Evolutionary conservation across 2,797 vertebrate species (phyloP), one percentile per base, ranked within the genome.

Genomic region (Emys orbicularis): DNA sequence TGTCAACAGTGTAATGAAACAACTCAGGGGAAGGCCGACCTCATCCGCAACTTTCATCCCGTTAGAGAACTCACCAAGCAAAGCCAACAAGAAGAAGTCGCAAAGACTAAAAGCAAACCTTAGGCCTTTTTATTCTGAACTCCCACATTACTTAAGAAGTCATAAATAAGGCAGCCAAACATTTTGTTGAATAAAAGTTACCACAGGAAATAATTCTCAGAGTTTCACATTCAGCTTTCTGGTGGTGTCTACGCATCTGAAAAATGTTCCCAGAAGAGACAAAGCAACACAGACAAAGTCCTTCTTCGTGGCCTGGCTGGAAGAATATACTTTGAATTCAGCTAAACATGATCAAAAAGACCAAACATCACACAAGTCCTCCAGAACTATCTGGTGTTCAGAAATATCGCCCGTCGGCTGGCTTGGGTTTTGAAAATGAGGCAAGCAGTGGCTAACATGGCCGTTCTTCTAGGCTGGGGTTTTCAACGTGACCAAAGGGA

Each of bases 1-100:
- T 95, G 94, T 97, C 97, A 97, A 97, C 88, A 97, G 90, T 52
- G 87, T 97, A 98, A 98, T 97, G 97, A 97, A 98, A 97, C 89
- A 91, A 95, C 96, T 94, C 94, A 79, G 87, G 94, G 96, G 87
- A 98, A 97, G 96, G 95, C 88, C 94, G 95, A 93, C 12, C 82
- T 97, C 93, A 89, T 96, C 86, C 87, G 84, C 94, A 97, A 95
- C 96, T 97, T 96, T 91, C 93, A 90, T 94, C 96, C 95, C 0
- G 1, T 93, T 96, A 85, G 96, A 92, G 91, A 97, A 90, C 84
- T 95, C 76, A 90, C 90, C 95, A 95, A 93, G 84, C 94, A 6
- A 0, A 1, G 5, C 76, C 90, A 87, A 41, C 3, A 34, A 95
- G 88, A 92, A 25, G 50, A 31, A 94, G 59, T 29, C 79, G 80